These are phyloP conservation scores for Oscheius sp. DNA, from an alignment of 2,888 invertebrate genomes.

Conservation along the genomic window DNA sequence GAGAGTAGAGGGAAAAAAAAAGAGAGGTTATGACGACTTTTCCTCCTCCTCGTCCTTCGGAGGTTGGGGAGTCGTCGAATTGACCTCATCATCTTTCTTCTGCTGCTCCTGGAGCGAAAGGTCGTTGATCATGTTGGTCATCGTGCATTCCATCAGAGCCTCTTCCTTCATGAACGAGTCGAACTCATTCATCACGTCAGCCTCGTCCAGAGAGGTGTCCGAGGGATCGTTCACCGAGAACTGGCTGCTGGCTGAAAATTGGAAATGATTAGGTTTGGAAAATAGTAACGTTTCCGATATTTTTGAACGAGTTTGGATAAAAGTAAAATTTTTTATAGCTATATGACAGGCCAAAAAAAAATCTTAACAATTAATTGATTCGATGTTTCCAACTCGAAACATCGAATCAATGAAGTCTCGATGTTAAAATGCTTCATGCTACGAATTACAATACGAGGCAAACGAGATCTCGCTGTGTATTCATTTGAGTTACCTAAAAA, in stretches of 20 bases:
- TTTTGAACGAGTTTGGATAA: too few species aligned
- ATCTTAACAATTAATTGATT: too few species aligned
- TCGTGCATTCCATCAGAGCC: slow-evolving; percentile 10
- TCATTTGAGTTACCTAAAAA: too few species aligned
- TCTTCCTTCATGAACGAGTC: slow-evolving; percentile 54
- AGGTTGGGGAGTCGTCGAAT: not conserved
- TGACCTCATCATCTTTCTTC: too few species aligned
- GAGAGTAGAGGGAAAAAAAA: not conserved
- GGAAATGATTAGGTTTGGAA: not conserved
- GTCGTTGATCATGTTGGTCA: slow-evolving; percentile 18
- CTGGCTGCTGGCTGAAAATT: slow-evolving; percentile 12
- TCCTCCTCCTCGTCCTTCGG: not conserved
- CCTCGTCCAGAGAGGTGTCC: slow-evolving; percentile 48
- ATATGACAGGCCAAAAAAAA: too few species aligned
- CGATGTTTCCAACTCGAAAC: too few species aligned
- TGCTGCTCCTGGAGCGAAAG: not conserved
- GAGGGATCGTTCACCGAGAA: slow-evolving; percentile 13
- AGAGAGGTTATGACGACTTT: slow-evolving; percentile 10
- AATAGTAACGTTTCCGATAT: not conserved
- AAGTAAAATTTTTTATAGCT: too few species aligned
- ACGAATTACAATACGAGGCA: too few species aligned
- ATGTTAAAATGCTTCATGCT: too few species aligned
- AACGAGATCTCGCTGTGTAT: too few species aligned
- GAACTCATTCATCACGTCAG: slow-evolving; percentile 59
- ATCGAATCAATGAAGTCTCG: too few species aligned